Conservation (phyloP, 2,888 invertebrate genomes). For the Carterocephalus palaemon region DNA sequence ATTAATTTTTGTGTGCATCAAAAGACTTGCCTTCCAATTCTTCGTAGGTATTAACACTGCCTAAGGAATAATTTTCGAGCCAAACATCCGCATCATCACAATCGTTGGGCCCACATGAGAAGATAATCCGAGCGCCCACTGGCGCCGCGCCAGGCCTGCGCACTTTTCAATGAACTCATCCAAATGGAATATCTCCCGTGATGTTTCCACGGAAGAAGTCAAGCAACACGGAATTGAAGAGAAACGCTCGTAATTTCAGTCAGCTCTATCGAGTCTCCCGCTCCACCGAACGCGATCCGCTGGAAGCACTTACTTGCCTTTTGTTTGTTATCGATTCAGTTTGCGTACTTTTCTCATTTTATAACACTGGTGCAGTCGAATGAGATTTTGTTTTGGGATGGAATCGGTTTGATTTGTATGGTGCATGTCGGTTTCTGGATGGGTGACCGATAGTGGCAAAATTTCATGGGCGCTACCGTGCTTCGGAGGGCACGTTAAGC, state of each 20-base stretch:
- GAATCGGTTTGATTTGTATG: too few relatives aligned
- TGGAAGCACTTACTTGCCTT: constrained; percentile 10
- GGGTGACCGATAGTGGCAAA: too few relatives aligned
- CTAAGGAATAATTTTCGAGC: constrained; percentile 3
- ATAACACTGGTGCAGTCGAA: not conserved
- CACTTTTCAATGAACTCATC: constrained; percentile 76
- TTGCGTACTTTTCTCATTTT: constrained; percentile 7
- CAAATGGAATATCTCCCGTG: constrained; percentile 73
- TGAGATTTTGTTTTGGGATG: too few relatives aligned
- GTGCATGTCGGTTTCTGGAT: too few relatives aligned
- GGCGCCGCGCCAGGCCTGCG: constrained; percentile 73
- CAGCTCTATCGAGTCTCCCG: constrained; percentile 26
- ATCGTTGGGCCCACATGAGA: constrained; percentile 62
- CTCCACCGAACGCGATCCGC: constrained; percentile 14
- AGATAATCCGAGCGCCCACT: constrained; percentile 64
- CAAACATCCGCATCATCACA: constrained; percentile 56
- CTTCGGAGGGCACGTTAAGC: too few relatives aligned
- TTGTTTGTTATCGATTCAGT: constrained; percentile 14
- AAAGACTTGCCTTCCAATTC: not conserved
- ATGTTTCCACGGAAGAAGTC: constrained; percentile 74
- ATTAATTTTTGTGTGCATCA: too few relatives aligned
- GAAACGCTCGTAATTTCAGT: constrained; percentile 29
- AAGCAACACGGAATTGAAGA: constrained; percentile 55
- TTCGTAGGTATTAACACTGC: constrained; percentile 9
- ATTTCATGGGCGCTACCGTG: too few relatives aligned